A percentile compares a stretch with the other conserved stretches of the same genome.
Conservation (phyloP, 2,888 invertebrate species). For the Epistrophe grossulariae region DNA sequence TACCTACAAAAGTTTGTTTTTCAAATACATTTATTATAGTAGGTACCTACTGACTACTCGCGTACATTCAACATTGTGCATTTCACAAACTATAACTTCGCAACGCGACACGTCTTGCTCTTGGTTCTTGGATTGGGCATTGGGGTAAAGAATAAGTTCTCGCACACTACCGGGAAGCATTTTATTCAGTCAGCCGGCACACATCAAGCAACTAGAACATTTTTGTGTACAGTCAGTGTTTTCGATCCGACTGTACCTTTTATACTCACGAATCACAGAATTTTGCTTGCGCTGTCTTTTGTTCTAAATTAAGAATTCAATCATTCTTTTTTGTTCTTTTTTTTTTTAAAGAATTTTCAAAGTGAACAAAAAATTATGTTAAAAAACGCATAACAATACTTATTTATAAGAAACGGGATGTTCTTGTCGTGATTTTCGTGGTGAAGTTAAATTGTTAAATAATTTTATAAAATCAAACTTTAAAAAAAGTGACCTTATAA, state of each 20-base stretch:
- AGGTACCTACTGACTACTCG: background rate
- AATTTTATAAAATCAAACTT: background rate
- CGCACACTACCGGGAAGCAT: slow-evolving; percentile 49
- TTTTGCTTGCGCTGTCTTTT: slow-evolving; percentile 3
- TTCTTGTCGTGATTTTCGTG: background rate
- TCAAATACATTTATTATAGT: background rate
- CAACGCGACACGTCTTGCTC: background rate
- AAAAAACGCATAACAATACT: background rate
- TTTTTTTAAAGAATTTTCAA: slow-evolving; percentile 1
- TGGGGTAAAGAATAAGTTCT: slow-evolving; percentile 53
- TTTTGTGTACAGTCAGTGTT: slow-evolving; percentile 15
- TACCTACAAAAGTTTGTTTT: slow-evolving; percentile 38
- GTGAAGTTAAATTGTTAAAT: background rate
- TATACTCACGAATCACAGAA: slow-evolving; percentile 4
- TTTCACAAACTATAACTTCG: slow-evolving; percentile 30
- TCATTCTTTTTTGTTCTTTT: background rate
- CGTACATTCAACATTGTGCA: background rate
- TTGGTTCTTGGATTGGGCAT: background rate
- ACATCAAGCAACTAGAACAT: slow-evolving; percentile 45
- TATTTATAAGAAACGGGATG: slow-evolving; percentile 37
- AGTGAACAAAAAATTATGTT: background rate
- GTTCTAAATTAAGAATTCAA: slow-evolving; percentile 61
- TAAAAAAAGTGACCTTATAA: slow-evolving; percentile 14
- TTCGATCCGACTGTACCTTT: slow-evolving; percentile 14
- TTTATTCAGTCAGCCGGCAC: slow-evolving; percentile 50